Evolutionary conservation across 2,113 vertebrate species (phyloP).

Genomic region (Poicephalus meyeri): DNA sequence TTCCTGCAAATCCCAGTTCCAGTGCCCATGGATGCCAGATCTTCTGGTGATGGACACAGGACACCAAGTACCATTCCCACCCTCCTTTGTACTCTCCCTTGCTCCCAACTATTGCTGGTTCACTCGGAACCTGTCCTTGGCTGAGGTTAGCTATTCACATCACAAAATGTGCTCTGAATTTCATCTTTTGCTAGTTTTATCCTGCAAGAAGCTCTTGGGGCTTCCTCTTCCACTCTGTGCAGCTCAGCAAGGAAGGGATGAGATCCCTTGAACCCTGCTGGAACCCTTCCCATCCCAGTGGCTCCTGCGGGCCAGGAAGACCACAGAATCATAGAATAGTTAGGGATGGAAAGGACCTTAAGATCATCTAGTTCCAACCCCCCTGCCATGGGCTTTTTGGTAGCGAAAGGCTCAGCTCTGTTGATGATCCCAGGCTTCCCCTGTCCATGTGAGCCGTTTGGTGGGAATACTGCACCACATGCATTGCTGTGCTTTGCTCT

Average conservation of each 20-base stretch:
- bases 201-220: neutral
- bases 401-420: neutral
- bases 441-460: neutral
- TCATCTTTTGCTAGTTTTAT: neutral
- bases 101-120: neutral
- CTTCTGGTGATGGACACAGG: neutral
- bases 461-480: neutral
- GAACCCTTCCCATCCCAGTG: neutral
- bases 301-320: neutral
- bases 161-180: neutral
- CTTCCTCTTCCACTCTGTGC: neutral
- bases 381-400: neutral
- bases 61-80: neutral
- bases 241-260: neutral
- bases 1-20: neutral
- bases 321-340: no score
- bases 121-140: neutral
- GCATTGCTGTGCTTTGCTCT: neutral
- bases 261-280: neutral
- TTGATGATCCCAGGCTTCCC: fast-evolving
- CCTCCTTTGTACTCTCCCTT: neutral
- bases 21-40: neutral
- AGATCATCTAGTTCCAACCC: no score
- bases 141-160: neutral
- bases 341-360: no score